Evolutionary conservation across 2,888 invertebrate genomes (phyloP), one percentile per base, ranked within the genome.

Genomic region (Crematogaster levior): DNA sequence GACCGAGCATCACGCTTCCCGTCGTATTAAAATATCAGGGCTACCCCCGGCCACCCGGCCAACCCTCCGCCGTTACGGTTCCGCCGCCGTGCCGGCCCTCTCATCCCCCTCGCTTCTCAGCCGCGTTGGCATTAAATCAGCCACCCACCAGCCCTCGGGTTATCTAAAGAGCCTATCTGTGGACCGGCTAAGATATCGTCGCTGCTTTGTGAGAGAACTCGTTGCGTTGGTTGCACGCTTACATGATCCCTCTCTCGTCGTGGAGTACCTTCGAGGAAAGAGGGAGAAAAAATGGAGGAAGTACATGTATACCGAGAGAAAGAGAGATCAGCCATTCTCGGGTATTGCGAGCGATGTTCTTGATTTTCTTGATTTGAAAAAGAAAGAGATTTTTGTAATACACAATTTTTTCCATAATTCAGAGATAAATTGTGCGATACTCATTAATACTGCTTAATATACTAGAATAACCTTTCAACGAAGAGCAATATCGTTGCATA

Each of bases 1-100:
- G 94, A 93, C 92, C 93, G 89, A 92, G 92, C 92, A 94, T 93
- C 94, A 94, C 94, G 94, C 94, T 93, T 37, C 90, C 81, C 90
- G 91, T 90, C 90, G 92, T 93, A 93, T 93, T 93, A 93, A 93
- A 93, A 93, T 93, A 93, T 93, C 93, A 93, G 90, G 82, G 85
- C 75, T 82, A 85, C 88, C 87, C 84, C 84, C 75, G 34, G 34
- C 74, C 53, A 24, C 65, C 79, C 72, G 43, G 34, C 81, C 40
- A 68, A 77, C 77, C 77, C 61, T 48, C 60, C 81, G 68, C 51
- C 61, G 72, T 21, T 37, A 37, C 70, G 70, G 63, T 48, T 48
- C 53, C 75, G 66, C 63, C 72, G 72, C 43, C 34, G n/a, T 48
- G 37, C 21, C 68, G 60, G 56, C 65, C 53, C 70, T 40, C 63